A percentile compares a stretch with the other conserved stretches of the same genome.
These are phyloP conservation scores for Lasioglossum albipes DNA, from an alignment of 1,140 invertebrate species.

Conservation along the genomic window DNA sequence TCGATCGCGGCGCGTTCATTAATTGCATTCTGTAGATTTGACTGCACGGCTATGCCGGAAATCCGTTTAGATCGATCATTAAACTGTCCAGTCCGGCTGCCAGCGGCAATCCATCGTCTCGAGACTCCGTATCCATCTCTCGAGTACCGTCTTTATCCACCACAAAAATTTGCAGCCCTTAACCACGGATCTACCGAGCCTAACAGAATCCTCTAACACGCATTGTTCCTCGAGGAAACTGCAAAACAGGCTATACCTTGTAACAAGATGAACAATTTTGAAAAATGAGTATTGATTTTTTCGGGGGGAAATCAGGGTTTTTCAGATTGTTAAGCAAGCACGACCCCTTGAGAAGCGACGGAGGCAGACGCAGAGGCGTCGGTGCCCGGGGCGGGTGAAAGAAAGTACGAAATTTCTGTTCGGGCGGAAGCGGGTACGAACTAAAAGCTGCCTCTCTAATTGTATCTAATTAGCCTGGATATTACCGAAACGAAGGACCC, in stretches of 20 bases:
- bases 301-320: too few species aligned
- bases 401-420: neutral
- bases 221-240: too few species aligned
- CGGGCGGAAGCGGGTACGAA: neutral
- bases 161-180: neutral
- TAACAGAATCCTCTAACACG: too few species aligned
- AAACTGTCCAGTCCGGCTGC: constrained; percentile 14
- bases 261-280: too few species aligned
- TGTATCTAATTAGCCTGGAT: constrained; percentile 42
- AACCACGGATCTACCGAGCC: too few species aligned
- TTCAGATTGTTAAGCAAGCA: too few species aligned
- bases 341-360: too few species aligned
- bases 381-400: neutral
- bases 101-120: neutral
- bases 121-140: neutral
- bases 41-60: constrained; percentile 7
- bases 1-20: constrained; percentile 53
- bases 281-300: too few species aligned
- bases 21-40: constrained; percentile 53
- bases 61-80: constrained; percentile 42
- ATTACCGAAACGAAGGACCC: constrained; percentile 17
- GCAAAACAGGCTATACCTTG: too few species aligned
- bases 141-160: neutral
- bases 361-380: too few species aligned
- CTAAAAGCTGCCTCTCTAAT: constrained; percentile 22